These are phyloP conservation scores for Lagria hirta DNA, from an alignment of 2,888 invertebrate genomes.

Conservation along the genomic window DNA sequence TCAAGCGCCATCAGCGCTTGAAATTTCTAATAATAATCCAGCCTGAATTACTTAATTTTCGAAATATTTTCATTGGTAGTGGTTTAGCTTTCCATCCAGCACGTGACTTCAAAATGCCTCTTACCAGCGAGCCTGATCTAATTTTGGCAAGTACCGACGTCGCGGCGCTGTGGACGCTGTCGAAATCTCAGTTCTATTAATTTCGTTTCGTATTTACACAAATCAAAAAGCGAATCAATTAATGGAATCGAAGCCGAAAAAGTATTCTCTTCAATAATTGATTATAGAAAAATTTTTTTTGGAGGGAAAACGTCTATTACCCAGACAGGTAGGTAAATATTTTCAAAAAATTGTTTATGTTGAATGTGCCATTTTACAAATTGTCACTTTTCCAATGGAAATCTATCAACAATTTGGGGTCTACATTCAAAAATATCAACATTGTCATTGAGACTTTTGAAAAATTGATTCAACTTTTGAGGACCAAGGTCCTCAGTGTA, in stretches of 20 bases:
- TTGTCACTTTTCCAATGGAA: no score
- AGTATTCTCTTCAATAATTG: background rate
- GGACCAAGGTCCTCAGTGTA: constrained; percentile 7
- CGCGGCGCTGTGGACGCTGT: constrained; percentile 18
- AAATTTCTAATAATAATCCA: no score
- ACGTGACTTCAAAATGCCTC: constrained; percentile 18
- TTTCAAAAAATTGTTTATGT: no score
- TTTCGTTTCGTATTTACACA: constrained; percentile 5
- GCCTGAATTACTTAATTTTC: constrained; percentile 13
- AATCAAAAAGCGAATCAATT: no score
- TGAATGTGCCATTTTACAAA: no score
- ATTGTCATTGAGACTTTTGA: constrained; percentile 2
- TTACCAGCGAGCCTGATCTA: constrained; percentile 18
- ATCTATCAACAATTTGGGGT: no score
- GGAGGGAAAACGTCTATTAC: no score
- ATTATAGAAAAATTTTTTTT: background rate
- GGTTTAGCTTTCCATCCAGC: constrained; percentile 3
- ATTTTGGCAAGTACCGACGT: constrained; percentile 21
- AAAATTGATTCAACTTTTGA: constrained; percentile 4
- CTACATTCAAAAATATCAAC: no score
- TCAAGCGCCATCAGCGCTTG: no score
- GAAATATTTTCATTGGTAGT: constrained; percentile 13
- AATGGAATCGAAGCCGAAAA: constrained; percentile 9
- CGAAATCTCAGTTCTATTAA: constrained; percentile 9
- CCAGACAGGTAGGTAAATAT: no score